Percentiles rank a stretch among this genome's conserved stretches.
phyloP scores from a whole-genome alignment of 2,113 vertebrate genomes.

The Pelusios castaneus region DNA sequence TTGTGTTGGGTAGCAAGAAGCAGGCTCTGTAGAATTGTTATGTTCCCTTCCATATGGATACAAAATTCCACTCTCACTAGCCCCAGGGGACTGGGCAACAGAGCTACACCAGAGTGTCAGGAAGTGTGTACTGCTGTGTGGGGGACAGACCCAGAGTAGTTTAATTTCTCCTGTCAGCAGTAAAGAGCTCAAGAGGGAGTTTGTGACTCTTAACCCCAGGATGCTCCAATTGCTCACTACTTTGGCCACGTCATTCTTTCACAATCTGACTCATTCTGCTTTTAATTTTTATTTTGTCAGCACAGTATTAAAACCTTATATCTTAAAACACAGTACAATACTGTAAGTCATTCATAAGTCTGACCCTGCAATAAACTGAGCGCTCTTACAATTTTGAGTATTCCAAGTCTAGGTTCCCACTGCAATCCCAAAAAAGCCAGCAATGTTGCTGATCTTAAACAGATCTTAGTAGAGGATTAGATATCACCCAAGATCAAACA shows the following conservation, averaged over 20 bases:
- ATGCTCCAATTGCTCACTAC: background rate
- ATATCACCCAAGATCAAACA: background rate
- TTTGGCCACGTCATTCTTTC: too few species aligned
- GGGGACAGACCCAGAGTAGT: background rate
- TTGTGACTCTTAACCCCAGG: background rate
- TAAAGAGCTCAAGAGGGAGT: background rate
- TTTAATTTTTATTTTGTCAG: background rate
- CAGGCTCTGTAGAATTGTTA: background rate
- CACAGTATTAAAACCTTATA: background rate
- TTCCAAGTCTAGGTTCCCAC: too few species aligned
- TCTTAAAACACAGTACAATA: background rate
- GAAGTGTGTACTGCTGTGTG: background rate
- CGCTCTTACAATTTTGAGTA: too few species aligned
- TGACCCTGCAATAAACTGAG: background rate
- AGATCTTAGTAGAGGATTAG: background rate
- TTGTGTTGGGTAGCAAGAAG: background rate
- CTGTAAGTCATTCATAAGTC: background rate
- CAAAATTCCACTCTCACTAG: background rate
- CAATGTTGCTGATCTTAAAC: background rate
- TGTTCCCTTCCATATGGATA: background rate
- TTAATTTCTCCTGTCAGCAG: background rate
- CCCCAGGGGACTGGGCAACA: fast-evolving
- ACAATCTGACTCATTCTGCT: background rate
- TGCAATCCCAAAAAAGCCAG: too few species aligned
- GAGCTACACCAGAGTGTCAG: fast-evolving